Conservation (phyloP, 2,888 invertebrate genomes). For the Scaptomyza tumidula region DNA sequence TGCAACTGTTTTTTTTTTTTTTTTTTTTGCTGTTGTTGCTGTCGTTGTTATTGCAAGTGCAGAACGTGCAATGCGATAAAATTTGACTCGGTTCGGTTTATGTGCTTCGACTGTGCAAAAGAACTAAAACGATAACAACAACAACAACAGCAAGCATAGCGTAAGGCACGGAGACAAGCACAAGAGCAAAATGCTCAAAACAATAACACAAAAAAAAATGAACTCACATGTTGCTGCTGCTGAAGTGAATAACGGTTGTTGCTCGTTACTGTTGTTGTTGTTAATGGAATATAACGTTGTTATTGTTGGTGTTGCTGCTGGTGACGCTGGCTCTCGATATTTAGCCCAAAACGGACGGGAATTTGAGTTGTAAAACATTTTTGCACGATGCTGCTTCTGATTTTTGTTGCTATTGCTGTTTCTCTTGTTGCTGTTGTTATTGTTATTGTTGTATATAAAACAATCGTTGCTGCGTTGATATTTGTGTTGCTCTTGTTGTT, state of each 20-base stretch:
- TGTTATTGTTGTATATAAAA: slow-evolving; percentile 9
- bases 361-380: slow-evolving; percentile 63
- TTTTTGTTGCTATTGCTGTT: not conserved
- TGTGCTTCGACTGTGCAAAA: slow-evolving; percentile 5
- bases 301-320: slow-evolving; percentile 7
- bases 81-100: slow-evolving; percentile 14
- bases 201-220: slow-evolving; percentile 40
- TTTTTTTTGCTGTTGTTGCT: slow-evolving; percentile 4
- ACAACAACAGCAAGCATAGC: slow-evolving; percentile 11
- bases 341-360: slow-evolving; percentile 29
- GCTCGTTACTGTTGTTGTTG: slow-evolving; percentile 17
- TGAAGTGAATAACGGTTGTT: slow-evolving; percentile 8
- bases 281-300: slow-evolving; percentile 13
- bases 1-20: slow-evolving; percentile 39
- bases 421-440: not conserved
- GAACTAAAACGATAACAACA: slow-evolving; percentile 17
- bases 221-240: slow-evolving; percentile 53
- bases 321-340: slow-evolving; percentile 15
- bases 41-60: slow-evolving; percentile 22
- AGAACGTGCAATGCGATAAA: slow-evolving; percentile 52
- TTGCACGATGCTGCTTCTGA: slow-evolving; percentile 32
- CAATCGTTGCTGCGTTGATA: slow-evolving; percentile 31
- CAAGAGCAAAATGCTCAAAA: slow-evolving; percentile 23
- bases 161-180: slow-evolving; percentile 18
- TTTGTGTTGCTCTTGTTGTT: slow-evolving; percentile 41